Conservation (phyloP, 2,113 vertebrate species). For the Chaetops frenatus region DNA sequence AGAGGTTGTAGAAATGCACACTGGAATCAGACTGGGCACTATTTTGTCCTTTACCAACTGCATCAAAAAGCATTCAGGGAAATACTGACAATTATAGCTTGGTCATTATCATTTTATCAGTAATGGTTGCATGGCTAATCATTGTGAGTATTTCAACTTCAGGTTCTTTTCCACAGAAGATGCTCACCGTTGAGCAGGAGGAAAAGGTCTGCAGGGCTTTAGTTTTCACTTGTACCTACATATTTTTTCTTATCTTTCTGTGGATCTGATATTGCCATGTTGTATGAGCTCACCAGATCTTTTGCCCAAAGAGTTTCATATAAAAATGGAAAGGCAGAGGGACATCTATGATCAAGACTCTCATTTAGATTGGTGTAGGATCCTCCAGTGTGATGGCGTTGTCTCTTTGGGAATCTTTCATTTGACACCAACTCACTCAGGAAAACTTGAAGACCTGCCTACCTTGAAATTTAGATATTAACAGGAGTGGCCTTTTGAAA, state of each 20-base stretch:
- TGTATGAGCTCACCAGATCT: background rate
- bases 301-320: background rate
- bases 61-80: background rate
- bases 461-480: background rate
- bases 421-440: background rate
- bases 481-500: background rate
- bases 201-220: background rate
- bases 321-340: background rate
- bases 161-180: background rate
- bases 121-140: background rate
- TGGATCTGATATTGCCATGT: background rate
- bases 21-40: background rate
- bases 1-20: background rate
- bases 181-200: background rate
- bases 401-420: background rate
- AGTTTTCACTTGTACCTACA: background rate
- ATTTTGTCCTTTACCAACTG: background rate
- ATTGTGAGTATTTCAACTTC: background rate
- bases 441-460: background rate
- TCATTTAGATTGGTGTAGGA: background rate
- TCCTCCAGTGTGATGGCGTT: background rate
- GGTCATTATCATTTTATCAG: background rate
- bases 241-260: background rate
- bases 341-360: background rate
- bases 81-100: background rate